Percentiles rank a stretch among this genome's conserved stretches.
Conservation (phyloP, 2,888 invertebrate genomes). For the Meiosimyza platycephala region DNA sequence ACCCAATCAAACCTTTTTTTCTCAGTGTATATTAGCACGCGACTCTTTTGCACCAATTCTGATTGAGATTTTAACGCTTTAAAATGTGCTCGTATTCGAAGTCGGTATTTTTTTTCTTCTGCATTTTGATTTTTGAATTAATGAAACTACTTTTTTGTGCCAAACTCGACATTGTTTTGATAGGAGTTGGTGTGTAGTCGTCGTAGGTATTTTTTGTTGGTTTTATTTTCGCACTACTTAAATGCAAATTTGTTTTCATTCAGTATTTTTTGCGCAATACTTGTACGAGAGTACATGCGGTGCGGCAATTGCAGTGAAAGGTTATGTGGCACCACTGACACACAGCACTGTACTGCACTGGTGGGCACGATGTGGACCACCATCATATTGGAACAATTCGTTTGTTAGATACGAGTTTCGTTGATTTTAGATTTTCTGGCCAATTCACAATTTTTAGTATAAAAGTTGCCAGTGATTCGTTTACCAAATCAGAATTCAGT, state of each 20-base stretch:
- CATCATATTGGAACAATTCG: slow-evolving; percentile 1
- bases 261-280: slow-evolving; percentile 9
- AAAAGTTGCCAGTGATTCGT: slow-evolving; percentile 63
- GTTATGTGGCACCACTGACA: slow-evolving; percentile 25
- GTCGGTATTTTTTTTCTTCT: slow-evolving; percentile 19
- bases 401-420: slow-evolving; percentile 1
- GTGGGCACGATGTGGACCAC: slow-evolving; percentile 10
- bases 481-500: slow-evolving; percentile 64
- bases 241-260: slow-evolving; percentile 25
- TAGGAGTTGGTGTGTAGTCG: slow-evolving; percentile 24
- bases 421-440: slow-evolving; percentile 8
- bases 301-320: slow-evolving; percentile 19
- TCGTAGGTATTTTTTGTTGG: slow-evolving; percentile 37
- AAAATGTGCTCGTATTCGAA: slow-evolving; percentile 6
- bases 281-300: background rate
- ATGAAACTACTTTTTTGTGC: background rate
- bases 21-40: slow-evolving; percentile 36
- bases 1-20: background rate
- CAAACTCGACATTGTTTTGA: slow-evolving; percentile 25
- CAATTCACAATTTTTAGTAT: slow-evolving; percentile 55
- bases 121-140: slow-evolving; percentile 27
- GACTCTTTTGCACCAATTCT: slow-evolving; percentile 35
- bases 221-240: slow-evolving; percentile 32
- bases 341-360: background rate
- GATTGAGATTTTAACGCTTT: slow-evolving; percentile 39